A percentile compares a stretch with the other conserved stretches of the same genome.
Evolutionary conservation across 2,113 vertebrate genomes (phyloP).

Genomic region (Tiliqua scincoides): DNA sequence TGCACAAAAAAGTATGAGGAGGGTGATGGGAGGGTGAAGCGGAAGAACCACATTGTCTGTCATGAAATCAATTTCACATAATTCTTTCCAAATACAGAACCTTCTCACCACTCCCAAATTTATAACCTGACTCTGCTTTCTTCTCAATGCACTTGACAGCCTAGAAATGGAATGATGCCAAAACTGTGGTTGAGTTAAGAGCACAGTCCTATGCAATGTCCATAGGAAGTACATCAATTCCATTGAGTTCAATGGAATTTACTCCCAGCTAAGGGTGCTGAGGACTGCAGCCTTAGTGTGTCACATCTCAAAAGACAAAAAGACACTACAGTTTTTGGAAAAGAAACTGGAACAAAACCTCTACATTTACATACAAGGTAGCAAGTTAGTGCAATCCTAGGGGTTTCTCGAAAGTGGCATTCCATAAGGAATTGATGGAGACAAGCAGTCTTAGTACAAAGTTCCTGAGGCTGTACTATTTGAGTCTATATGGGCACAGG

Average conservation of each 20-base stretch:
- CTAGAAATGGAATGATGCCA: neutral
- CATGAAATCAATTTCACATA: constrained; percentile 3
- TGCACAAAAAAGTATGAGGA: neutral
- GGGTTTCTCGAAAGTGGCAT: neutral
- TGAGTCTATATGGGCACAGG: too few relatives aligned
- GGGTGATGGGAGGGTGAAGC: neutral
- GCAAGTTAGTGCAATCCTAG: neutral
- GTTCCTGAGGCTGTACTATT: too few relatives aligned
- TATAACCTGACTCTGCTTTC: neutral
- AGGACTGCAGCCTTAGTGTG: too few relatives aligned
- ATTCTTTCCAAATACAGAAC: constrained; percentile 22
- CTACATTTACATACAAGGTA: neutral
- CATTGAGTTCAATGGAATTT: too few relatives aligned
- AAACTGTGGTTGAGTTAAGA: neutral
- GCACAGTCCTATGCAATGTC: too few relatives aligned
- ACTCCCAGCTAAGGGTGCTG: too few relatives aligned
- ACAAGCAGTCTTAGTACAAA: neutral
- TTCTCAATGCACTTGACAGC: neutral
- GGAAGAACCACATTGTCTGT: neutral
- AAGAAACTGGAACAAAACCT: neutral
- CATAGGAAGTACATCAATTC: too few relatives aligned
- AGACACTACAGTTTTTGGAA: neutral
- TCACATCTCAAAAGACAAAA: neutral
- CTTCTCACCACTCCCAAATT: neutral
- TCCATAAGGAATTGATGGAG: neutral